Percentiles rank a stretch among this genome's conserved stretches.
Conservation (phyloP, 2,888 invertebrate genomes). For the Agonopterix alstromeriana region DNA sequence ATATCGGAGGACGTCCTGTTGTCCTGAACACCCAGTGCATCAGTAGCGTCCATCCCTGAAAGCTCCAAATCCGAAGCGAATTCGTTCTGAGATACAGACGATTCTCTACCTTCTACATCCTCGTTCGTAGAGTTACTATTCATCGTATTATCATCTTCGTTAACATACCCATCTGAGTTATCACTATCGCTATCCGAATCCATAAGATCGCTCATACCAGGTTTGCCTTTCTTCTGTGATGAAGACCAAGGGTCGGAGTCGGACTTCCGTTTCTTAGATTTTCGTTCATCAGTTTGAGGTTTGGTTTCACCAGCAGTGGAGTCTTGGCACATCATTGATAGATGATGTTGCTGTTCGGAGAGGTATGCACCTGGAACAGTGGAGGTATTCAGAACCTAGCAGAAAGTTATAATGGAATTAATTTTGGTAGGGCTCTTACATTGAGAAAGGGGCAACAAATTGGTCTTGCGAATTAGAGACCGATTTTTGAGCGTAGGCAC, state of each 20-base stretch:
- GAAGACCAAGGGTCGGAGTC: conserved; percentile 77
- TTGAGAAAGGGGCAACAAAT: background rate
- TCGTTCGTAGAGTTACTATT: conserved; percentile 67
- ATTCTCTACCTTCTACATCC: conserved; percentile 54
- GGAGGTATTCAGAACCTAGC: background rate
- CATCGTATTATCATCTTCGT: conserved; percentile 65
- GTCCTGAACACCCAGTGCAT: conserved; percentile 68
- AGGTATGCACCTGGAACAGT: conserved; percentile 51
- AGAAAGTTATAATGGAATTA: background rate
- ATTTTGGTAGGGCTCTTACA: background rate
- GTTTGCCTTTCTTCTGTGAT: conserved; percentile 78
- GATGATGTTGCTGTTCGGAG: conserved; percentile 65
- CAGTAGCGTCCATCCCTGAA: conserved; percentile 78
- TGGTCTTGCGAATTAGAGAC: no score
- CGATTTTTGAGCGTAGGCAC: no score
- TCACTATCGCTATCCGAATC: conserved; percentile 79
- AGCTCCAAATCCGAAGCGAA: conserved; percentile 80
- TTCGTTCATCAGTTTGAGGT: conserved; percentile 54
- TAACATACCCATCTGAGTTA: conserved; percentile 57
- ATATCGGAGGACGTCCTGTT: conserved; percentile 71
- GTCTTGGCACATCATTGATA: conserved; percentile 63
- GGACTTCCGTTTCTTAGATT: conserved; percentile 79
- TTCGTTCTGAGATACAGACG: conserved; percentile 71
- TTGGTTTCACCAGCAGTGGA: conserved; percentile 35
- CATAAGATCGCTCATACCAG: conserved; percentile 75